A percentile compares a stretch with the other conserved stretches of the same genome.
These are phyloP conservation scores for Hecatera dysodea DNA, from an alignment of 2,888 invertebrate genomes.

Conservation along the genomic window DNA sequence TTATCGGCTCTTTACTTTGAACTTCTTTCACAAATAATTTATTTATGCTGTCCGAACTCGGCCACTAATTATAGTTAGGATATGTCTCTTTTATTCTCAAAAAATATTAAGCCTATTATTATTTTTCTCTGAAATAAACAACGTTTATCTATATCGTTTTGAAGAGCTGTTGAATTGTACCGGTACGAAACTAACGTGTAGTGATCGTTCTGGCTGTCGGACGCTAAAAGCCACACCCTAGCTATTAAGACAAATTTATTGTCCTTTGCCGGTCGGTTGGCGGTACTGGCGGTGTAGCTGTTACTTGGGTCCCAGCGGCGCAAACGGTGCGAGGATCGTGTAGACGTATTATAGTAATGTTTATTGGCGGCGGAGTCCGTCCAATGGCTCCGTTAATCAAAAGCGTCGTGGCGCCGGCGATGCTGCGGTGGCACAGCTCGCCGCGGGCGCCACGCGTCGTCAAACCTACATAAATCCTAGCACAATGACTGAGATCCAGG, in stretches of 20 bases:
- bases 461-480: conserved; percentile 66
- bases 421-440: conserved; percentile 38
- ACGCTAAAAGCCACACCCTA: conserved; percentile 56
- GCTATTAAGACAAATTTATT: conserved; percentile 65
- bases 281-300: conserved; percentile 51
- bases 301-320: conserved; percentile 62
- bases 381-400: conserved; percentile 72
- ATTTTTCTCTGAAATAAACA: neutral
- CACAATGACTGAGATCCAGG: conserved; percentile 52
- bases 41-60: neutral
- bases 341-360: conserved; percentile 63
- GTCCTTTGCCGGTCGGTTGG: conserved; percentile 57
- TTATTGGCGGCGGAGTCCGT: conserved; percentile 66
- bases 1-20: conserved; percentile 29
- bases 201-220: conserved; percentile 44
- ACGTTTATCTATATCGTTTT: conserved; percentile 15
- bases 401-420: conserved; percentile 56
- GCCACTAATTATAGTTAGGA: neutral
- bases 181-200: conserved; percentile 27
- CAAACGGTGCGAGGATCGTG: conserved; percentile 53
- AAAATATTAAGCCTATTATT: neutral
- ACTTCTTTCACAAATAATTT: conserved; percentile 23
- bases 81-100: neutral
- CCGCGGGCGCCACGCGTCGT: conserved; percentile 59
- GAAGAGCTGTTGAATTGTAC: conserved; percentile 45